Evolutionary conservation across 2,888 invertebrate species (phyloP), one percentile per base, ranked within the genome.

Genomic region (Xestobium rufovillosum): DNA sequence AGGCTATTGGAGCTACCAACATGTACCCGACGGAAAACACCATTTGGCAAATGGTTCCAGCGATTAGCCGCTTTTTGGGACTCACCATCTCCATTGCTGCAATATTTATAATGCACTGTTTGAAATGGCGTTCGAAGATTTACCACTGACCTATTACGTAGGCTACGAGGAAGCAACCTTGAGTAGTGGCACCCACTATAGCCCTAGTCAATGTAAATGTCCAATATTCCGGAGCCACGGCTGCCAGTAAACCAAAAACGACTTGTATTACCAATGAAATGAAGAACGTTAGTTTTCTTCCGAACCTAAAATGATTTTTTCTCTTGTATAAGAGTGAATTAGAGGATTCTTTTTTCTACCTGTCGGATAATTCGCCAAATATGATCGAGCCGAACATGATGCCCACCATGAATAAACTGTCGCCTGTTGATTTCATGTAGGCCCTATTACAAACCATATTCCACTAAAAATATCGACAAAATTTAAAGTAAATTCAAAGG

Each of bases 11-110:
- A 0, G 80, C 79, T 2, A 77, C 77, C 42, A 82, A 61, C 63
- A 83, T 75, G 52, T 77, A 83, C 4, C 84, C 84, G 14, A 75
- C 49, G 1, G 83, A 81, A 62, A 83, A 84, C 63, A 83, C 84
- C 66, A 78, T 75, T 65, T 83, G 83, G 43, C 78, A 76, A 6
- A 80, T 73, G 11, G 81, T 79, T 4, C 83, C 83, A 3, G 82
- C 82, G 35, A 80, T 69, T 34, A 78, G 66, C 27, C 83, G 71
- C 53, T 78, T 76, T 34, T 68, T 69, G 1, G 82, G 79, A 3
- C 83, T 82, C 6, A 83, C 83, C 80, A 80, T 80, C 65, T 81
- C 80, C 52, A 75, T 62, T 33, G 73, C 75, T 75, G 51, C 29
- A 59, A 60, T 26, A 10, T 34, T 25, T 35, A 8, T 15, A 26